Evolutionary conservation across 2,888 invertebrate genomes (phyloP), one percentile per base, ranked within the genome.

Genomic region (Cancer borealis): DNA sequence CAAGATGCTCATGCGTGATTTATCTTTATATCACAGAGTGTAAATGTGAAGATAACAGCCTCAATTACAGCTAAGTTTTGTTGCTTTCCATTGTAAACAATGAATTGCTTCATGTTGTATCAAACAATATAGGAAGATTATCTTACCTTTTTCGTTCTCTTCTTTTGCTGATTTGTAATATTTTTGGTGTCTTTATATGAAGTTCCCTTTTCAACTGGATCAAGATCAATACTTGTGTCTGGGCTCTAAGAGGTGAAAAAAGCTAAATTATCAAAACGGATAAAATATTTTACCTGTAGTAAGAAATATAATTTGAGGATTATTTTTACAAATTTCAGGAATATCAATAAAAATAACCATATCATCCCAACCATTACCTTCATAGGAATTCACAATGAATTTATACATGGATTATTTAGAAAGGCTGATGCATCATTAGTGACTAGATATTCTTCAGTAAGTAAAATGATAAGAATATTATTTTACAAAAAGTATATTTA

Each of bases 201-300:
- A 26, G 45, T 87, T 90, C 26, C 39, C 60, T 87, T 94, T 26
- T 94, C 94, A 49, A 49, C 90, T 30, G 54, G 66, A 45, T 94
- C 94, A 73, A 94, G 90, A 66, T 94, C 94, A 54, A 92, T 46
- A 87, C 94, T 94, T 3, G 94, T 92, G 46, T 94, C 94, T n/a
- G 94, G 92, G 30, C 94, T 94, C 94, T 94, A 91, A 91, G 17
- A 60, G 17, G 60, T 3, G 12, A 91, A 45, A 39, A 73, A 91
- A 26, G n/a, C 46, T 26, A 10, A 60, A 92, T n/a, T 79, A 84
- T 79, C 39, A 39, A 39, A 39, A 39, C 39, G 39, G 39, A 39
- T 39, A 39, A 39, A 39, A 39, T 39, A 39, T 39, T 39, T 39
- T 39, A 39, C 39, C 39, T 39, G 39, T 39, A 39, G 39, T 39